Evolutionary conservation across 2,888 invertebrate genomes (phyloP), one percentile per base, ranked within the genome.

Genomic region (Brachyopa scutellaris): DNA sequence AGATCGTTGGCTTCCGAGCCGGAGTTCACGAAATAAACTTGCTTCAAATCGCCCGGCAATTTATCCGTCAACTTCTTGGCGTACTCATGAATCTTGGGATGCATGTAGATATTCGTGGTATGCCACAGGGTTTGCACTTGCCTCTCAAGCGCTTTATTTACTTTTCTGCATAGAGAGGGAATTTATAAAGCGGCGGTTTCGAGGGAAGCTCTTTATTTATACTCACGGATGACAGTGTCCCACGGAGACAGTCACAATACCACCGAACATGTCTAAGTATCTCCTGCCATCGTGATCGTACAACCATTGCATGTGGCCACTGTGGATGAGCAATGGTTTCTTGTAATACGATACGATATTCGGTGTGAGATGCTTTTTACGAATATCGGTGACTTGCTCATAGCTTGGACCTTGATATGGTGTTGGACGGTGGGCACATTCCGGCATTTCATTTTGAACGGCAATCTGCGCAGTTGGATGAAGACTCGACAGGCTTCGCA

Each of bases 151-250:
- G 96, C 97, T 78, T 93, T 93, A 1, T 94, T 94, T 0, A 99
- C 94, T 92, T 95, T 97, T 55, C 98, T 99, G 87, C 7, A 92
- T 5, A 66, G 11, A 13, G 42, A 2, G 31, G 9, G n/a, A n/a
- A 89, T 84, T 38, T 5, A 40, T n/a, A 9, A 0, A 15, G 21
- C 26, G 3, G 26, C 26, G n/a, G 1, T 26, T 23, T 38, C 21
- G 3, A 59, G 1, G 2, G 11, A n/a, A 7, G 0, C 7, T 21
- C 5, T 1, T 19, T 5, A 5, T 13, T 26, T 26, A 61, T 38
- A 93, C 96, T 94, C 92, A 98, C 97, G 99, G 98, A 92, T 99
- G 99, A 88, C 97, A 97, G 90, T 99, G 99, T 17, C 99, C 99
- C 1, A 99, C 97, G 62, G 97, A 97, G 36, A 99, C 97, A 0